These are phyloP conservation scores for Scatophagus argus DNA, from an alignment of 2,113 vertebrate species.

Conservation along the genomic window DNA sequence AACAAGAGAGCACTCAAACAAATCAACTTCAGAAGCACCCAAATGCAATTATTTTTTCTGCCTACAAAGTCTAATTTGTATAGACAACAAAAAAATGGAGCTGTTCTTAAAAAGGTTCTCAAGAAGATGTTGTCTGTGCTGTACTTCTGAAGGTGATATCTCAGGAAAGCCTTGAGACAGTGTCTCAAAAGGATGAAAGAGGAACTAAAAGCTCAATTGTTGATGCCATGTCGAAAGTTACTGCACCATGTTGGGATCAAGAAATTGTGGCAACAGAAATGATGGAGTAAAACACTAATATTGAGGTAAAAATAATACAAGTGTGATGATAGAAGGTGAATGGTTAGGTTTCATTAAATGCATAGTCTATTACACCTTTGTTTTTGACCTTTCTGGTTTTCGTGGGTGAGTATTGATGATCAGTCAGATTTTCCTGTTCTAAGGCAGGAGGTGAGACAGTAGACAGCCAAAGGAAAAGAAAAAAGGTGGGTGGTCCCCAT, in stretches of 20 bases:
- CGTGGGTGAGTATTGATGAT: too few relatives aligned
- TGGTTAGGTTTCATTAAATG: not conserved
- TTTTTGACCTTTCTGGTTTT: not conserved
- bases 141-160: too few relatives aligned
- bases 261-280: not conserved
- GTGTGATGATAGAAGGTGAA: too few relatives aligned
- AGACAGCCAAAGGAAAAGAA: too few relatives aligned
- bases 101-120: too few relatives aligned
- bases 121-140: too few relatives aligned
- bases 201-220: not conserved
- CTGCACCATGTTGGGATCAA: constrained; percentile 7
- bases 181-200: not conserved
- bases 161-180: too few relatives aligned
- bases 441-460: too few relatives aligned
- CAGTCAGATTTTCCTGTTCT: too few relatives aligned
- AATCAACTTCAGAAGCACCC: constrained; percentile 1
- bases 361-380: not conserved
- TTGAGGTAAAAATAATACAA: too few relatives aligned
- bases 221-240: constrained; percentile 14
- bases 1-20: not conserved
- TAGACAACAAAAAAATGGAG: not conserved
- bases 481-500: too few relatives aligned
- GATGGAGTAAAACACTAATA: not conserved
- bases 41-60: not conserved
- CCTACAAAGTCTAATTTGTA: not conserved